Conservation (phyloP, 2,888 invertebrate genomes). For the Shargacucullia verbasci region DNA sequence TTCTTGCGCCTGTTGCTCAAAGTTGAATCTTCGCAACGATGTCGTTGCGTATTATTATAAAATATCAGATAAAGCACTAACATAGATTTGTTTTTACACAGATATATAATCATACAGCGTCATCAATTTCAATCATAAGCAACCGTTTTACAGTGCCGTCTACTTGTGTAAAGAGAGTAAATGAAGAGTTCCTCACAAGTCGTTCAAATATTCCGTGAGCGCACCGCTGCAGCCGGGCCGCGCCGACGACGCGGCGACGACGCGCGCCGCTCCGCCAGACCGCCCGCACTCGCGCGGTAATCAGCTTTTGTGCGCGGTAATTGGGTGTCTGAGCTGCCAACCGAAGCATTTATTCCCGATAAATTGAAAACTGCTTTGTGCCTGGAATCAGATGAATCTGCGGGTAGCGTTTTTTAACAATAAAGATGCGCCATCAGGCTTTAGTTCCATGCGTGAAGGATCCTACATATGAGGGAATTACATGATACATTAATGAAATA, state of each 20-base stretch:
- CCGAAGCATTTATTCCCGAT: constrained; percentile 88
- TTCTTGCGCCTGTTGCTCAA: no score
- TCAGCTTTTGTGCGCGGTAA: constrained; percentile 89
- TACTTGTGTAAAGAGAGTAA: constrained; percentile 76
- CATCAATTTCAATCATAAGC: constrained; percentile 74
- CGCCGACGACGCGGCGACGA: constrained; percentile 51
- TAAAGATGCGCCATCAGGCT: constrained; percentile 24
- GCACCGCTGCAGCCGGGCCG: constrained; percentile 58
- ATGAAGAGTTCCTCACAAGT: constrained; percentile 81
- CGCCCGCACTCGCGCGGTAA: constrained; percentile 82
- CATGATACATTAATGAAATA: not conserved
- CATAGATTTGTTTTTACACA: constrained; percentile 9
- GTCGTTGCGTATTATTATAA: no score
- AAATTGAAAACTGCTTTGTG: constrained; percentile 88
- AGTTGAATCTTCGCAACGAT: no score
- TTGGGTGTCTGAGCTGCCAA: constrained; percentile 89
- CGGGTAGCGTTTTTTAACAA: constrained; percentile 71
- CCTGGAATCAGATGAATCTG: constrained; percentile 81
- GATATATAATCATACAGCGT: constrained; percentile 23
- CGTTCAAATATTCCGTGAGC: constrained; percentile 81
- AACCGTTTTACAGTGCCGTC: constrained; percentile 65
- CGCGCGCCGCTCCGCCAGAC: constrained; percentile 55
- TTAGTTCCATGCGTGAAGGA: constrained; percentile 6
- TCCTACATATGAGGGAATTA: constrained; percentile 1
- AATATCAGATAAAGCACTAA: not conserved